Evolutionary conservation across 2,888 invertebrate species (phyloP).

Genomic region (Eremobia ochroleuca): DNA sequence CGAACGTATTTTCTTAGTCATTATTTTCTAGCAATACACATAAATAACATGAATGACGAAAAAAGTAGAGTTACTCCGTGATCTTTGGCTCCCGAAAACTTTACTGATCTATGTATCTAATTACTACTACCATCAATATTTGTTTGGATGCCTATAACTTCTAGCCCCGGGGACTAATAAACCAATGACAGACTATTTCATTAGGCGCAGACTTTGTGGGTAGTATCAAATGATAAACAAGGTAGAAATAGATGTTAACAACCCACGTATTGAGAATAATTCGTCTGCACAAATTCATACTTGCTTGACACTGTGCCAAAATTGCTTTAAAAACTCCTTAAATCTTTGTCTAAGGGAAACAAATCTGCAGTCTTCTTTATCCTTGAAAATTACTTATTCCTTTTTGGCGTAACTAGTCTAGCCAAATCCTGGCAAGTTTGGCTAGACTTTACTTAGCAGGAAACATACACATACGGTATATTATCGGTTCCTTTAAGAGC

Average conservation of each 20-base stretch:
- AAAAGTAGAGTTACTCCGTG: background rate
- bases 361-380: constrained; percentile 12
- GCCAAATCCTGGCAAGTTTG: constrained; percentile 10
- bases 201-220: constrained; percentile 17
- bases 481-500: background rate
- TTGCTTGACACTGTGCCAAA: constrained; percentile 52
- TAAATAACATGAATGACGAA: background rate
- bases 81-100: background rate
- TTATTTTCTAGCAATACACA: background rate
- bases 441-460: constrained; percentile 13
- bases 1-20: background rate
- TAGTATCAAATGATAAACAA: constrained; percentile 1
- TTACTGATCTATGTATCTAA: background rate
- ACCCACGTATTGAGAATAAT: constrained; percentile 15
- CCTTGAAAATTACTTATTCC: background rate
- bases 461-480: background rate
- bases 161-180: constrained; percentile 21
- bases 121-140: background rate
- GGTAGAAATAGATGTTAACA: background rate
- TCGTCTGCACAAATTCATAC: constrained; percentile 13
- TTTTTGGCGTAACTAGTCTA: constrained; percentile 9
- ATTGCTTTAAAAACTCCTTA: constrained; percentile 42
- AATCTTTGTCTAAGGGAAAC: constrained; percentile 21
- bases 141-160: background rate
- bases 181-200: constrained; percentile 18